These are phyloP conservation scores for Poeciliopsis paucimaculata DNA, from an alignment of 2,797 vertebrate species.

Conservation along the genomic window DNA sequence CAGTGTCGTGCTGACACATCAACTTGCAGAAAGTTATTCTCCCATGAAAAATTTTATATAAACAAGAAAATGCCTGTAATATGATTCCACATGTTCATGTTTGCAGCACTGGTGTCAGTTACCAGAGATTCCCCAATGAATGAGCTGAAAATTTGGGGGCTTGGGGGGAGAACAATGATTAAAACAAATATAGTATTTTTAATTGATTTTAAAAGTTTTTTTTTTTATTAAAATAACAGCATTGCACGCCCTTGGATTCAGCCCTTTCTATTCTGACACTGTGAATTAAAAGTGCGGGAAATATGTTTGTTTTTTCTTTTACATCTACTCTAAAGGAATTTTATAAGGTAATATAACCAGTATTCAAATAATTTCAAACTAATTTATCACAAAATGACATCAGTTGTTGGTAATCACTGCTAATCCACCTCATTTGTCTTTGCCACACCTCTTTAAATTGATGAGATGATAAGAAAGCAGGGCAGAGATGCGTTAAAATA, in stretches of 20 bases:
- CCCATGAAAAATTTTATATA: background rate
- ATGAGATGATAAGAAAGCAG: too few species aligned
- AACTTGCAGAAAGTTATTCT: background rate
- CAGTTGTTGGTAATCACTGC: too few species aligned
- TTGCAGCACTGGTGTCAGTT: background rate
- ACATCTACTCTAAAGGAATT: background rate
- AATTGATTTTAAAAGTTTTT: background rate
- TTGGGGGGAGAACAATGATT: background rate
- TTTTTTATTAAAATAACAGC: background rate
- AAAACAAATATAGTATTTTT: too few species aligned
- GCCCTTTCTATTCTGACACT: background rate
- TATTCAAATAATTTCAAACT: background rate
- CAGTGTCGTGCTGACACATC: background rate
- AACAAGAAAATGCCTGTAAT: background rate
- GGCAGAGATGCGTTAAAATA: too few species aligned
- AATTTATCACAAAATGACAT: background rate
- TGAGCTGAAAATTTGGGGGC: background rate
- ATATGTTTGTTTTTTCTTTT: background rate
- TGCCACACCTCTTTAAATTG: too few species aligned
- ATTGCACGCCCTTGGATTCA: background rate
- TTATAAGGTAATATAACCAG: background rate
- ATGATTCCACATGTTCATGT: background rate
- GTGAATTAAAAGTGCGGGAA: background rate
- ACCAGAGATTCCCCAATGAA: background rate
- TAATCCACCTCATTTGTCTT: too few species aligned